These are phyloP conservation scores for Drosophila crucigera DNA, from an alignment of 2,888 invertebrate species.

Conservation along the genomic window DNA sequence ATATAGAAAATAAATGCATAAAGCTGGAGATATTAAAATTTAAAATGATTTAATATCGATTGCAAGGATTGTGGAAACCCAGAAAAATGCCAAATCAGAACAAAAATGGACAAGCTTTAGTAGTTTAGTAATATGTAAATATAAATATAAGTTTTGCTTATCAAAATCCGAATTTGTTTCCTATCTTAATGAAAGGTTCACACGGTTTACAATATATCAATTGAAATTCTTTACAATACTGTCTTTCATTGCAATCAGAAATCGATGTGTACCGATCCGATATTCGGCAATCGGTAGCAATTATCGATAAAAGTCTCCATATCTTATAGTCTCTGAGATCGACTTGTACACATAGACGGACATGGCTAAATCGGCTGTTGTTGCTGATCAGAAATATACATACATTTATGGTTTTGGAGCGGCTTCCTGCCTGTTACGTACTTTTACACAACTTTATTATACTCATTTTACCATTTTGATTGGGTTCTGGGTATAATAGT, in stretches of 20 bases:
- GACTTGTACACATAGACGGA: neutral
- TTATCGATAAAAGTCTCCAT: neutral
- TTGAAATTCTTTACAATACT: no score
- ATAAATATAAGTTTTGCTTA: neutral
- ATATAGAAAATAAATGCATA: neutral
- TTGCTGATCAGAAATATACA: neutral
- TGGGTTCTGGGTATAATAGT: neutral
- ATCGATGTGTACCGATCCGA: neutral
- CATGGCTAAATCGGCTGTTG: neutral
- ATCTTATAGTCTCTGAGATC: no score
- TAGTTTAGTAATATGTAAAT: neutral
- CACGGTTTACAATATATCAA: neutral
- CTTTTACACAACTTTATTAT: neutral
- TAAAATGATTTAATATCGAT: neutral
- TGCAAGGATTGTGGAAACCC: neutral
- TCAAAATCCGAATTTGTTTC: neutral
- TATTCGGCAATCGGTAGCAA: neutral
- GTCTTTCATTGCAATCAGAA: neutral
- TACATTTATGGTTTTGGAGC: no score
- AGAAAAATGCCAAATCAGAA: neutral
- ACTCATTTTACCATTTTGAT: neutral
- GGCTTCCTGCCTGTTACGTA: no score
- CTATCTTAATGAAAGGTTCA: neutral
- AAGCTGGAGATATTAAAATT: neutral
- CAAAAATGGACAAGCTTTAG: neutral